phyloP scores from a whole-genome alignment of 2,888 invertebrate genomes.

The Eumacrocentrus americanus region DNA sequence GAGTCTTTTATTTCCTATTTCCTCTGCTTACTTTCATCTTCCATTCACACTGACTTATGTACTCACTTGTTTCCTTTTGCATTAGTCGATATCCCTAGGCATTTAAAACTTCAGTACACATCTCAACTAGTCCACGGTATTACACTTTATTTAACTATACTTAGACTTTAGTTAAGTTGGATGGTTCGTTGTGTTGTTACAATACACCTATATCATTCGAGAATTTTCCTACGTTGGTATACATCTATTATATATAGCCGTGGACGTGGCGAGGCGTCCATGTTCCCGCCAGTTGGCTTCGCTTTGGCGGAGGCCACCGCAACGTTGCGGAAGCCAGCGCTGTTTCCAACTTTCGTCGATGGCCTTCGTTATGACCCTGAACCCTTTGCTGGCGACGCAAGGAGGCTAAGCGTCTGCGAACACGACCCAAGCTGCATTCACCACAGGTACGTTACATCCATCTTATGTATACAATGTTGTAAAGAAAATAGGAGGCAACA shows the following conservation, averaged over 20 bases:
- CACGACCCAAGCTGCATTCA: constrained; percentile 53
- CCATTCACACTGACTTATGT: too few relatives aligned
- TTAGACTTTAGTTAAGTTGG: constrained; percentile 8
- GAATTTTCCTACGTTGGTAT: too few relatives aligned
- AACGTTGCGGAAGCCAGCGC: constrained; percentile 58
- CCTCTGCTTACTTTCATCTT: too few relatives aligned
- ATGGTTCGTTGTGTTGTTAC: too few relatives aligned
- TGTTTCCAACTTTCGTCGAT: constrained; percentile 62
- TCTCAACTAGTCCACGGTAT: too few relatives aligned
- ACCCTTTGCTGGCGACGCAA: constrained; percentile 51
- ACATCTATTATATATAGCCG: constrained; percentile 25
- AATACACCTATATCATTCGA: too few relatives aligned
- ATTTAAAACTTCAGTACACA: too few relatives aligned
- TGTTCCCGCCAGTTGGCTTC: constrained; percentile 54
- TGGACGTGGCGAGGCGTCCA: constrained; percentile 32
- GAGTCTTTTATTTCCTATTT: too few relatives aligned
- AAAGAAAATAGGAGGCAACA: not conserved
- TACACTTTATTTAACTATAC: too few relatives aligned
- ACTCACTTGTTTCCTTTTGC: too few relatives aligned
- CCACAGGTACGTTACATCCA: constrained; percentile 44
- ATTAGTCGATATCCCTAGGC: too few relatives aligned
- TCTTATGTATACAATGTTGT: not conserved
- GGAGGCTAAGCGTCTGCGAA: constrained; percentile 52
- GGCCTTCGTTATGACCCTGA: constrained; percentile 59
- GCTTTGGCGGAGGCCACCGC: constrained; percentile 53